These are phyloP conservation scores for Chrysomallon squamiferum DNA, from an alignment of 1,140 invertebrate genomes.

Conservation along the genomic window DNA sequence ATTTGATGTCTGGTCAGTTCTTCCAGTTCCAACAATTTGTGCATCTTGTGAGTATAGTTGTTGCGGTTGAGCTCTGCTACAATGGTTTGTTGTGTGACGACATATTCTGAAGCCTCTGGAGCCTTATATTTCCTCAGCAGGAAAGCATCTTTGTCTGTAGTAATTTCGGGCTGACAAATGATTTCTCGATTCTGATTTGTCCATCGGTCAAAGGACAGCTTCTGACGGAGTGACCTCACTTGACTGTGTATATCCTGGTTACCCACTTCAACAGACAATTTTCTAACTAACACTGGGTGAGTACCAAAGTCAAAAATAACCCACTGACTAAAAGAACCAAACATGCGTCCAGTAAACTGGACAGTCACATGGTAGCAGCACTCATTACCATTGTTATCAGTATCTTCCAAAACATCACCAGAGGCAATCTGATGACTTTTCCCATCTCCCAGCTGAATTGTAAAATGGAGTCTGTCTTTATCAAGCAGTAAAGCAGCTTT, in stretches of 20 bases:
- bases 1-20: conserved; percentile 54
- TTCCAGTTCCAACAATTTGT: conserved; percentile 54
- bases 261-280: conserved; percentile 51
- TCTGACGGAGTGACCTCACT: conserved; percentile 42
- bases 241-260: conserved; percentile 39
- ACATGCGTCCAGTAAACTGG: conserved; percentile 51
- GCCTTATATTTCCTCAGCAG: conserved; percentile 46
- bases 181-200: conserved; percentile 49
- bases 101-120: conserved; percentile 35
- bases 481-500: conserved; percentile 52
- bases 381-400: conserved; percentile 25
- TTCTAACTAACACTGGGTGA: conserved; percentile 42
- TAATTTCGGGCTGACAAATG: conserved; percentile 20
- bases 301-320: conserved; percentile 55
- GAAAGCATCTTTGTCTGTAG: conserved; percentile 24
- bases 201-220: conserved; percentile 53
- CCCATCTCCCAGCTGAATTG: conserved; percentile 18
- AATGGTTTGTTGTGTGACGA: conserved; percentile 49
- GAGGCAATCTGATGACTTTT: conserved; percentile 40
- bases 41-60: conserved; percentile 60
- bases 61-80: conserved; percentile 45
- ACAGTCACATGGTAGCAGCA: conserved; percentile 39
- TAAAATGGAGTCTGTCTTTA: conserved; percentile 55
- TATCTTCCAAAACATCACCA: conserved; percentile 41
- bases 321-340: conserved; percentile 58